Base-by-base conservation (phyloP, 2,797 vertebrate species). In the Artibeus jamaicensis region DNA sequence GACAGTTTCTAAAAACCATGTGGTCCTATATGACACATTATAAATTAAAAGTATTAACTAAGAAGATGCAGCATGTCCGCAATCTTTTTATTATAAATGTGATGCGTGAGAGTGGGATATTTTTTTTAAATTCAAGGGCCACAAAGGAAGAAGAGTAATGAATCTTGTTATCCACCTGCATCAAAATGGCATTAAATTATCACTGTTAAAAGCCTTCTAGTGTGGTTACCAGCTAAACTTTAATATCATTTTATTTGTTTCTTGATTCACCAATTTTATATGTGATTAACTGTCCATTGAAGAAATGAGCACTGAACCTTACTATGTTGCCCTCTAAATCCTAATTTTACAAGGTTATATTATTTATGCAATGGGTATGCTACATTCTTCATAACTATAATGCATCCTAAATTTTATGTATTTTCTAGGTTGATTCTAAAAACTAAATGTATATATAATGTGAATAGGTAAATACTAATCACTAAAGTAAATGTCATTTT, bases 401-500 rank as follows among this genome's bases (percentile, higher is more conserved):
- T 57, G 71, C 74, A 76, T 29, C 14, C 19, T 34, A 67, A 77
- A 77, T 71, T 84, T 93, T 76, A 46, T 24, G 9, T 19, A 94
- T 78, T 39, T 97, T 79, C 62, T 91, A 93, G 26, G 9, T 59
- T 74, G 22, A 87, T 34, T 86, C 9, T 92, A 95, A 86, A 95
- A 91, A 10, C n/a, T 76, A 91, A 76, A 5, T 65, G 5, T n/a
- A 55, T 67, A 79, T 81, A 82, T 37, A 96, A 91, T 11, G 2
- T 53, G 44, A 84, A 44, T 42, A 78, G 1, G 48, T 87, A 94
- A 96, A 85, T 53, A 70, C 6, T 65, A 85, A 67, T 76, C 21
- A 62, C 26, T 55, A 32, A 84, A 76, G 67, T 16, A 84, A 89
- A 93, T 50, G 53, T 29, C 89, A 77, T 91, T 62, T 87, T 77